Evolutionary conservation across 53 echinoderm and acorn worm species (phyloP), one percentile per base, ranked within the genome.

Genomic region (Hippasteria phrygiana): DNA sequence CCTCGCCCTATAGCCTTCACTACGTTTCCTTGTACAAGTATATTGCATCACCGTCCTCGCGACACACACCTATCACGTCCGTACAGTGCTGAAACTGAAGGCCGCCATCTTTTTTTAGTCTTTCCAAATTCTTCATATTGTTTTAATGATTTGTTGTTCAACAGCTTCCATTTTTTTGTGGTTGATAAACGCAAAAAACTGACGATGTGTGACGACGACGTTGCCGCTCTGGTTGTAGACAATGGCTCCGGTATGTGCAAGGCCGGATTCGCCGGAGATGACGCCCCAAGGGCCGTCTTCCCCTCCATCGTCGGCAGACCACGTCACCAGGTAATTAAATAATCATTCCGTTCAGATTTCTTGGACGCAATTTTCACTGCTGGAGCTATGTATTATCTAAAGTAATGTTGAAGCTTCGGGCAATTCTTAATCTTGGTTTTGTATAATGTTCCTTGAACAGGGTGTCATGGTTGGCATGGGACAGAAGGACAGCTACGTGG

Each of bases 391-490:
- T 51, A 51, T 18, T 3, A 51, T 17, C 16, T 0, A 17, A 51
- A 51, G 51, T 51, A 11, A 5, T 13, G 12, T 17, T 14, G 20
- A 1, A 45, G 46, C 46, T 11, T 45, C 46, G 11, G 11, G 46
- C 11, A 45, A 54, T 20, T 54, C 2, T 54, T 54, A 4, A 56
- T 12, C 5, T 56, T 59, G n/a, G 59, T 22, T 26, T 22, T 24
- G n/a, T 18, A 7, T 5, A 24, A 17, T 24, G n/a, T 59, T 59
- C 20, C 59, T n/a, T 43, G 29, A 13, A 62, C 48, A 96, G 96
- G 95, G 96, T 93, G 95, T 96, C 74, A 95, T 95, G 96, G 96
- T 96, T 89, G 96, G 96, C 88, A 95, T 97, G 97, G 97, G 97
- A 83, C 95, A 97, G 90, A 97, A 97, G 88, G 93, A 97, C 93